These are phyloP conservation scores for Camelus bactrianus DNA, from an alignment of 2,113 vertebrate species.

Conservation along the genomic window DNA sequence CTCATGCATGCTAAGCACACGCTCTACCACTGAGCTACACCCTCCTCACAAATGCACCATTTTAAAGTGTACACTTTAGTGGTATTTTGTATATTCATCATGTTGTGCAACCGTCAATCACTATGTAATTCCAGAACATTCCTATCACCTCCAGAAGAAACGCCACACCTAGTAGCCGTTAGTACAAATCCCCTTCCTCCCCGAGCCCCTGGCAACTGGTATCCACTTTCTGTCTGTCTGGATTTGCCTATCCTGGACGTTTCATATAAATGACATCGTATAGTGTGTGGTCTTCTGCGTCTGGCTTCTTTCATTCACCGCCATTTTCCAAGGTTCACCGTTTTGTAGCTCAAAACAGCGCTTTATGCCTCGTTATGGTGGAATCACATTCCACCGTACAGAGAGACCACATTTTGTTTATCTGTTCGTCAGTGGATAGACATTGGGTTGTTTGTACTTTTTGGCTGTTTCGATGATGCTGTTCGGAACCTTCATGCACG, in stretches of 20 bases:
- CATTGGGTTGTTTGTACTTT: background rate
- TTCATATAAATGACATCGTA: background rate
- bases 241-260: background rate
- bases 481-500: background rate
- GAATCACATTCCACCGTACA: background rate
- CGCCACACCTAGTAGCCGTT: background rate
- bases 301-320: background rate
- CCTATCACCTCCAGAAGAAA: background rate
- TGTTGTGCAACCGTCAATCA: background rate
- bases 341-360: background rate
- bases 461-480: background rate
- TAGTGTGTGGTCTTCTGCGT: background rate
- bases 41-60: background rate
- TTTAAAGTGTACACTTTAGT: background rate
- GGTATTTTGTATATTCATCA: background rate
- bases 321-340: background rate
- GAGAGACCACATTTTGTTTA: background rate
- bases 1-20: too few relatives aligned
- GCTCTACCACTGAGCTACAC: too few relatives aligned
- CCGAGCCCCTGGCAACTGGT: background rate
- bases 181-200: background rate
- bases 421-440: background rate
- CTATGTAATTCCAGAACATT: background rate
- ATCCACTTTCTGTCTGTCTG: background rate
- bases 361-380: background rate